Base-by-base conservation (phyloP, 2,888 invertebrate genomes). In the Pachymerium ferrugineum region DNA sequence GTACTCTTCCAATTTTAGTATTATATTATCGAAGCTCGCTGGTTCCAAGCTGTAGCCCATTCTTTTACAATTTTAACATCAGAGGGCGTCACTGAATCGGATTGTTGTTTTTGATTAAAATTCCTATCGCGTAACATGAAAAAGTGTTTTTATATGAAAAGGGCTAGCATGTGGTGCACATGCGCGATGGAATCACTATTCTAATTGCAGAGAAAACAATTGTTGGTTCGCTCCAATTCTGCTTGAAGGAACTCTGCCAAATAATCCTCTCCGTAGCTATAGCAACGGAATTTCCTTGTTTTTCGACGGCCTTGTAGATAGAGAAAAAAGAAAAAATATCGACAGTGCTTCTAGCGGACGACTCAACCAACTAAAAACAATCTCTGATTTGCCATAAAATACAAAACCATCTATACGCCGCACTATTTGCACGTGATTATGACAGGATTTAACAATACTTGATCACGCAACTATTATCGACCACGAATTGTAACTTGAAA, bases 221-320 rank as follows among this genome's bases (percentile, higher is more conserved):
- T 62, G 62, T 62, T 62, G 62, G 62, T 62, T 62, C 62, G 62
- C n/a, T 62, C 62, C 62, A 62, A 62, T 62, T 62, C 62, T 28
- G 62, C 62, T 62, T n/a, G 62, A 62, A 62, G 62, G 62, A 62
- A 62, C 62, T 62, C 62, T 62, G 62, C 62, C 62, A 62, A 62
- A 62, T 62, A 62, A 62, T 62, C 28, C 62, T 62, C 28, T 25
- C 28, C 8, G 62, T 62, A 62, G 28, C 62, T 62, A 62, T 62
- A 25, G 62, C 62, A 62, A 62, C 62, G 22, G 62, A 62, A 62
- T 62, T 62, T 62, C 22, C 62, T 62, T 62, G 62, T 62, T 62
- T 62, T 62, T 62, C 62, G 62, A 62, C 62, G 62, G 25, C 62
- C 62, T 62, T 62, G 62, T 62, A 5, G 62, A 62, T 62, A 62